These are phyloP conservation scores for Aphyosemion australe DNA, from an alignment of 2,113 vertebrate species.

Conservation along the genomic window DNA sequence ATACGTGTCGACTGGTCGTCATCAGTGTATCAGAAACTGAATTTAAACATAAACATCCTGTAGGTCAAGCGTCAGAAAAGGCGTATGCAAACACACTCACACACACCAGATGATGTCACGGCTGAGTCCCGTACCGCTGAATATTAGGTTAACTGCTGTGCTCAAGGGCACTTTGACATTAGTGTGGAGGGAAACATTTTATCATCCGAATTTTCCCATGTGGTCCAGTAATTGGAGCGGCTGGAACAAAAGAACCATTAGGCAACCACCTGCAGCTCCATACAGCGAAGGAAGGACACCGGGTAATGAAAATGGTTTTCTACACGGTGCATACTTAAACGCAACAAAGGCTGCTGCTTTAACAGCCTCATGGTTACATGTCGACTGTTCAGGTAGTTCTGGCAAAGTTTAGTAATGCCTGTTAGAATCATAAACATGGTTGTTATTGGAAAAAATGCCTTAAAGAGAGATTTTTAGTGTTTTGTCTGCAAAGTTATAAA, in stretches of 20 bases:
- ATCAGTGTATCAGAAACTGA: constrained; percentile 15
- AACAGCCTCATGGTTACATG: constrained; percentile 8
- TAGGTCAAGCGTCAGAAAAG: constrained; percentile 1
- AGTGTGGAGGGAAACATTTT: constrained; percentile 52
- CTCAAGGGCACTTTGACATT: constrained; percentile 70
- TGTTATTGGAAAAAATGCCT: background rate
- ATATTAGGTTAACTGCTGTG: constrained; percentile 58
- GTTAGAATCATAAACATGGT: background rate
- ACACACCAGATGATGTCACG: constrained; percentile 33
- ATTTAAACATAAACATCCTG: constrained; percentile 13
- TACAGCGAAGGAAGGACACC: constrained; percentile 44
- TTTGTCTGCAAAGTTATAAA: no score
- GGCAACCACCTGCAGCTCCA: constrained; percentile 57
- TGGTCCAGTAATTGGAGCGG: constrained; percentile 56
- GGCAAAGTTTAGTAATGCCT: constrained; percentile 4
- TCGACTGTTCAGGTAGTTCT: constrained; percentile 10
- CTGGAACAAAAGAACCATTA: constrained; percentile 62
- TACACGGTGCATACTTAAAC: constrained; percentile 14
- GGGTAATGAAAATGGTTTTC: constrained; percentile 41
- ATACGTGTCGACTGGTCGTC: constrained; percentile 17
- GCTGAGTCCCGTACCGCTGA: constrained; percentile 18
- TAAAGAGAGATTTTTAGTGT: no score
- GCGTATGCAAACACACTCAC: background rate
- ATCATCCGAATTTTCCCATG: constrained; percentile 59
- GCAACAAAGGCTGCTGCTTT: constrained; percentile 25